A percentile compares a stretch with the other conserved stretches of the same genome.
These are phyloP conservation scores for Anadara kagoshimensis DNA, from an alignment of 1,140 invertebrate genomes.

Conservation along the genomic window DNA sequence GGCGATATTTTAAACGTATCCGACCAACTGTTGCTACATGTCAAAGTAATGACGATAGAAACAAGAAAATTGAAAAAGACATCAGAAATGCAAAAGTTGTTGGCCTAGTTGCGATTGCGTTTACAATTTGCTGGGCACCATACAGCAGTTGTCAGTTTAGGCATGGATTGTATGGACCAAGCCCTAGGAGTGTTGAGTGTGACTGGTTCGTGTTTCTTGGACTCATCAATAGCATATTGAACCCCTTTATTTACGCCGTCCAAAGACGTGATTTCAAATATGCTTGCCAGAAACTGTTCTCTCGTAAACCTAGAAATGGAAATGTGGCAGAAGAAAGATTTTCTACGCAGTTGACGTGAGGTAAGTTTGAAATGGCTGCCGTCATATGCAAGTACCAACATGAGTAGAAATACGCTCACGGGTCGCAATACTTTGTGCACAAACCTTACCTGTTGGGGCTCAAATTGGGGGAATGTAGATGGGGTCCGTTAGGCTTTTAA, in stretches of 20 bases:
- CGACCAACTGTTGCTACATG: conserved; percentile 1
- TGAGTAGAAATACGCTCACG: too few relatives aligned
- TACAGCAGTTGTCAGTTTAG: conserved; percentile 31
- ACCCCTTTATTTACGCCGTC: conserved; percentile 49
- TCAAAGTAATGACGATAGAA: neutral
- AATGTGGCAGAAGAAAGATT: too few relatives aligned
- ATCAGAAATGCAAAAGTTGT: conserved; percentile 33
- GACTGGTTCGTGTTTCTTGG: conserved; percentile 49
- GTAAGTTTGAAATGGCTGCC: too few relatives aligned
- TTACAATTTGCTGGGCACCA: conserved; percentile 43
- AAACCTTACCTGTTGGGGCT: too few relatives aligned
- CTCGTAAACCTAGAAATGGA: neutral
- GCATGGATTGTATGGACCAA: conserved; percentile 10
- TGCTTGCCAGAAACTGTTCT: conserved; percentile 10
- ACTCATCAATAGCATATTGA: conserved; percentile 42
- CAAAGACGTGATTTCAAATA: conserved; percentile 41
- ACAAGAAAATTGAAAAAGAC: conserved; percentile 21
- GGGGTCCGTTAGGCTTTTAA: too few relatives aligned
- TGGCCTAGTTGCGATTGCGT: conserved; percentile 25
- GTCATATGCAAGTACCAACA: too few relatives aligned
- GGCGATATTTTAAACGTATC: conserved; percentile 27
- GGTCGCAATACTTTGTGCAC: too few relatives aligned
- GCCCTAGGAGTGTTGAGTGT: neutral
- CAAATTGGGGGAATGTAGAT: too few relatives aligned
- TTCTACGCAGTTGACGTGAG: too few relatives aligned